Evolutionary conservation across 2,113 vertebrate species (phyloP), one percentile per base, ranked within the genome.

Genomic region (Vidua macroura): DNA sequence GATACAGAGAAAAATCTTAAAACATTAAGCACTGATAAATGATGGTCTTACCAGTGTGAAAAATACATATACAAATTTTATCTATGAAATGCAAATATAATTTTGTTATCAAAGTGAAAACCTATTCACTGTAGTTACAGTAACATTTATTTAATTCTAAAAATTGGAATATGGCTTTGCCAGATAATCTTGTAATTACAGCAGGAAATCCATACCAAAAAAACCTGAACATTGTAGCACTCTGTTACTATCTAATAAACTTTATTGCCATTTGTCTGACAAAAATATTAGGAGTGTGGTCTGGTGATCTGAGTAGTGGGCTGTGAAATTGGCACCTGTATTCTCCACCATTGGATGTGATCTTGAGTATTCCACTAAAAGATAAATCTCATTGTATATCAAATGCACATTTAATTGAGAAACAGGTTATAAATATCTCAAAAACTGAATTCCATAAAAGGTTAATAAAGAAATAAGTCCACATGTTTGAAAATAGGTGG

Each of bases 201-300:
- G 39, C 35, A 78, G 73, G 27, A 86, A 92, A 94, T 89, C 64
- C 48, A 91, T 72, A 63, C 33, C 11, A 66, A 89, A 95, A 95
- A 74, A 67, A 86, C 84, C 91, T 67, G 51, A 30, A 46, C 30
- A 39, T 70, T 83, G 64, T 24, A 30, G 18, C 48, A 62, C 8
- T 55, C 39, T 70, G 25, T 63, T 89, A 35, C 13, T 10, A 35
- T 63, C 66, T 94, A 92, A 73, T 93, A 89, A 91, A 86, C 15
- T 83, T 56, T 48, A 39, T 78, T 81, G 48, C 27, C 82, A n/a
- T 89, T 94, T 72, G 39, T 89, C 92, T 75, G 91, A 77, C 56
- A 91, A 95, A 96, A 84, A 63, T 75, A 92, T 84, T 84, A 86
- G 33, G 24, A 77, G 24, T 59, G 64, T 78, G 77, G 27, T 95